Conservation (phyloP, 2,888 invertebrate species). For the Cremastinae sp. region DNA sequence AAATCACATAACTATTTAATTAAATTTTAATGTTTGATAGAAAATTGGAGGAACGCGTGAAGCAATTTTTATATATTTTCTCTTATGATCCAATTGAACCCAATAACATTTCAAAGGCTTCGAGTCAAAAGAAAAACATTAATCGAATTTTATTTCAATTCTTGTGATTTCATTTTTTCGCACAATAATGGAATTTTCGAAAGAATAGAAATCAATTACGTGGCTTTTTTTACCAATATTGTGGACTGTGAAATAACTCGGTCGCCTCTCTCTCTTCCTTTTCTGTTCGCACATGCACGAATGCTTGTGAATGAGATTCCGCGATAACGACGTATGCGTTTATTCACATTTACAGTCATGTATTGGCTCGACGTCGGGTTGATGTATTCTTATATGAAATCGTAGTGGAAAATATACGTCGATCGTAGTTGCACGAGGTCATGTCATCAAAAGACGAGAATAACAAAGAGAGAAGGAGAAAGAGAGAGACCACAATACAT, state of each 20-base stretch:
- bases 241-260: background rate
- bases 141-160: too few relatives aligned
- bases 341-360: constrained; percentile 1
- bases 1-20: too few relatives aligned
- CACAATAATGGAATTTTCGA: too few relatives aligned
- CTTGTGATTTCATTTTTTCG: too few relatives aligned
- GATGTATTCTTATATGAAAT: constrained; percentile 19
- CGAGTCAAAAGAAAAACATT: too few relatives aligned
- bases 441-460: constrained; percentile 60
- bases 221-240: background rate
- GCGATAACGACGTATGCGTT: constrained; percentile 21
- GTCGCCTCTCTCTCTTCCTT: background rate
- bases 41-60: too few relatives aligned
- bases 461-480: constrained; percentile 41
- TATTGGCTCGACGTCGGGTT: constrained; percentile 4
- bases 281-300: constrained; percentile 13
- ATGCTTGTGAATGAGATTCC: constrained; percentile 57
- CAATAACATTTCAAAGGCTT: too few relatives aligned
- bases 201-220: too few relatives aligned
- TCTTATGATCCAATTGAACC: too few relatives aligned
- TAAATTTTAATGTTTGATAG: too few relatives aligned
- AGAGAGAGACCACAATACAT: constrained; percentile 18
- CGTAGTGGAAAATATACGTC: constrained; percentile 37
- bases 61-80: too few relatives aligned
- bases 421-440: constrained; percentile 39